phyloP scores from a whole-genome alignment of 2,888 invertebrate genomes.

The Nesidiocoris tenuis region DNA sequence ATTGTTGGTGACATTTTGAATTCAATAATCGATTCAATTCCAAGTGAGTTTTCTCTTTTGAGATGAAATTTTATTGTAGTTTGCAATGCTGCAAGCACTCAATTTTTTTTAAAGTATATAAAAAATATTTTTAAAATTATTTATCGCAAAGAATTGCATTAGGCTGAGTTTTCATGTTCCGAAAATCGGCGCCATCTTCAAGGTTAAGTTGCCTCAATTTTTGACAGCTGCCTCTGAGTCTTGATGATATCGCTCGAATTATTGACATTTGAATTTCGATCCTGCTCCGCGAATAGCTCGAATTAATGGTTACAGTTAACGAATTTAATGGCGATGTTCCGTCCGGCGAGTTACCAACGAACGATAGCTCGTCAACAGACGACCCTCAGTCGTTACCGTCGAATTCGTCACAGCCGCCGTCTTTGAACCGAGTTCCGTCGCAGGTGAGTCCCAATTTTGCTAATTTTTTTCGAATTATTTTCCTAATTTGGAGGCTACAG shows the following conservation, averaged over 20 bases:
- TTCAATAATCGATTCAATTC: constrained; percentile 55
- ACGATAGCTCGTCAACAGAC: constrained; percentile 19
- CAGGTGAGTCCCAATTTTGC: constrained; percentile 53
- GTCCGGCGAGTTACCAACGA: constrained; percentile 13
- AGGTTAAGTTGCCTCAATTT: no score
- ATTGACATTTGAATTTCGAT: no score
- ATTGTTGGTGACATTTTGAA: constrained; percentile 56
- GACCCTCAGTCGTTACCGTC: constrained; percentile 31
- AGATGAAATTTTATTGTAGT: background rate
- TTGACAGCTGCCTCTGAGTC: no score
- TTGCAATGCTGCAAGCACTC: background rate
- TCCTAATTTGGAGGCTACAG: background rate
- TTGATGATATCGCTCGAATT: no score
- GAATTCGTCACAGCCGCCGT: constrained; percentile 28
- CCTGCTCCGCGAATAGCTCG: no score
- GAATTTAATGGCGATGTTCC: constrained; percentile 19
- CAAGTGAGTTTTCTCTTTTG: constrained; percentile 47
- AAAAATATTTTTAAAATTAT: no score
- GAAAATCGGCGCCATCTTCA: no score
- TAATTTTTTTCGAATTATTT: background rate
- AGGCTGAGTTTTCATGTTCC: no score
- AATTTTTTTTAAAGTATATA: background rate
- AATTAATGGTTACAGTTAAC: constrained; percentile 30
- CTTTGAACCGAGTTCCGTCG: constrained; percentile 53
- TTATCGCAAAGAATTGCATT: no score